Percentiles rank a stretch among this genome's conserved stretches.
Evolutionary conservation across 2,888 invertebrate species (phyloP).

Genomic region (Tetragnatha montana): DNA sequence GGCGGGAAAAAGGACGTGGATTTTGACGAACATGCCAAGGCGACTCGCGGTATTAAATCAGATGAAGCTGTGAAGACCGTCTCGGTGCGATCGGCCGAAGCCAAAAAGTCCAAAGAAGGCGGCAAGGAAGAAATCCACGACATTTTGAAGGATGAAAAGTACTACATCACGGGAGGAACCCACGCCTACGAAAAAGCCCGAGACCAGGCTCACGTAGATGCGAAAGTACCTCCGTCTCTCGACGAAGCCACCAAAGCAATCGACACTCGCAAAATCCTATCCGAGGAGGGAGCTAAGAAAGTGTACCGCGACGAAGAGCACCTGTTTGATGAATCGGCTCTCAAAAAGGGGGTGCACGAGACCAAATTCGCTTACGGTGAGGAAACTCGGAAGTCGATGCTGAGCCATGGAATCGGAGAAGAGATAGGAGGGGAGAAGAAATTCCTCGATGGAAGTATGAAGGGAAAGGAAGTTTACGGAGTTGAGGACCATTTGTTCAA

Average conservation of each 20-base stretch:
- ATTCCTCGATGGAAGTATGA: conserved; percentile 6
- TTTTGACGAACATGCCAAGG: not conserved
- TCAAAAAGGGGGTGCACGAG: not conserved
- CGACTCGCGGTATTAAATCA: not conserved
- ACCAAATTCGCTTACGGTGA: not conserved
- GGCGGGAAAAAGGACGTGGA: not conserved
- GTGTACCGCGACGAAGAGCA: not conserved
- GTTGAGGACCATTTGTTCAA: conserved; percentile 20
- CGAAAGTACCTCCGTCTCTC: conserved; percentile 1
- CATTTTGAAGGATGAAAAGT: conserved; percentile 31
- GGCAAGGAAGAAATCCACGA: too few relatives aligned
- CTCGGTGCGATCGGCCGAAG: too few relatives aligned
- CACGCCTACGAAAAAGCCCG: conserved; percentile 54
- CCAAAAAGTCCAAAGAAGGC: too few relatives aligned
- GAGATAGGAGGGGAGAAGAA: conserved; percentile 1
- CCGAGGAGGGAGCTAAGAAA: not conserved
- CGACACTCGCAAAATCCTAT: not conserved
- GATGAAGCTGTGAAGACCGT: too few relatives aligned
- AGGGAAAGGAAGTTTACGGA: not conserved
- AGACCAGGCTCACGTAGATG: conserved; percentile 47
- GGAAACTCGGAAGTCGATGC: not conserved
- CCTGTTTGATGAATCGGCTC: not conserved
- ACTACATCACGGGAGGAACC: conserved; percentile 24
- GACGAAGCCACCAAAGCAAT: not conserved
- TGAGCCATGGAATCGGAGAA: not conserved